These are phyloP conservation scores for Diplazon laetatorius DNA, from an alignment of 2,888 invertebrate genomes.

Conservation along the genomic window DNA sequence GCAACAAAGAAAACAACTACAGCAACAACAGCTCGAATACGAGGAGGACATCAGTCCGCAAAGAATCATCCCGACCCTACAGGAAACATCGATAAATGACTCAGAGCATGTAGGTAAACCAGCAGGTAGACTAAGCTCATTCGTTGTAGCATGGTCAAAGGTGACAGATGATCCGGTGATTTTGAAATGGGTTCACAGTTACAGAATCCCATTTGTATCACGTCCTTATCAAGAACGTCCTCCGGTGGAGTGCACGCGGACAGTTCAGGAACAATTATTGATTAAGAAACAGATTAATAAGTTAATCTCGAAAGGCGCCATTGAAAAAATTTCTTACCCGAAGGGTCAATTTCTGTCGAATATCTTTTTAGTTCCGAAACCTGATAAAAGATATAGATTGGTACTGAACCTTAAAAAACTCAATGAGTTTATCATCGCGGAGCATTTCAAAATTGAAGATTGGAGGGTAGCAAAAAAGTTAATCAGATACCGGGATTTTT, in stretches of 20 bases:
- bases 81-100: constrained; percentile 25
- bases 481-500: too few relatives aligned
- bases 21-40: not conserved
- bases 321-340: constrained; percentile 18
- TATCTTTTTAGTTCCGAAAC: too few relatives aligned
- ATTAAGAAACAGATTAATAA: constrained; percentile 12
- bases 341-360: not conserved
- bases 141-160: constrained; percentile 4
- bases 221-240: constrained; percentile 27
- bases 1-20: too few relatives aligned
- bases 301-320: constrained; percentile 32
- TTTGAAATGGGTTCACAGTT: constrained; percentile 47
- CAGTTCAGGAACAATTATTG: constrained; percentile 3
- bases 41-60: constrained; percentile 19
- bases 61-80: constrained; percentile 2
- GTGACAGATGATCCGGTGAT: constrained; percentile 31
- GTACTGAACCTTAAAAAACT: too few relatives aligned
- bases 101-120: constrained; percentile 43
- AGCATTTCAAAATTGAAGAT: too few relatives aligned
- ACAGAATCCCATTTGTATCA: constrained; percentile 50
- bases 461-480: too few relatives aligned
- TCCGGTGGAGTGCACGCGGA: constrained; percentile 38
- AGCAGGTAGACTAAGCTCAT: constrained; percentile 55
- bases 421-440: too few relatives aligned
- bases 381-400: too few relatives aligned